Evolutionary conservation across 1,140 invertebrate genomes (phyloP), one percentile per base, ranked within the genome.

Genomic region (Orius laevigatus): DNA sequence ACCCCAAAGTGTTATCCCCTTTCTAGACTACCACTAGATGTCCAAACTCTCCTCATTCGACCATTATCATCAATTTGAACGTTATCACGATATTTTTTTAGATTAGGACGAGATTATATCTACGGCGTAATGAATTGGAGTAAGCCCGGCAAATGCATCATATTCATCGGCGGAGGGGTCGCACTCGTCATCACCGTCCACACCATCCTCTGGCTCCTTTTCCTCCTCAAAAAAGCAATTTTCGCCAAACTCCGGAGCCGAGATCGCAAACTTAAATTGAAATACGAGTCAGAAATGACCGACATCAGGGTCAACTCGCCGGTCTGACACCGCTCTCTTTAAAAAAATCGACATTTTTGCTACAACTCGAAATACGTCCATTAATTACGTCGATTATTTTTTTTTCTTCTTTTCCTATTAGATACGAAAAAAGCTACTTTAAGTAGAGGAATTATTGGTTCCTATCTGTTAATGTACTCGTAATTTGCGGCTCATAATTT

Each of bases 111-210:
- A n/a, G 43, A 31, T 19, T 31, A n/a, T 19, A 19, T 45, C n/a
- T 45, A 45, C 43, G 43, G 32, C 5, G 43, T 31, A 6, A 45
- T 45, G 43, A 31, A 45, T 31, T 45, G 43, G 43, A 25, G 43
- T n/a, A 45, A 20, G 18, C 43, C 43, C 6, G 15, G n/a, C 2
- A 45, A 10, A 6, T 45, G 43, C 39, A 12, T 44, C 19, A 31
- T 40, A 15, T 15, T 51, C 50, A 18, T 48, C 9, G 15, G 40
- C 33, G 19, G 46, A 38, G 20, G 46, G 34, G n/a, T 48, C 46
- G n/a, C 35, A 35, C 8, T 48, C 20, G 10, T 49, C 46, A 45
- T 31, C 10, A 11, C 41, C 46, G 12, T 49, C 15, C 9, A 48
- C 47, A 31, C 16, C 16, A 12, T 20, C 38, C 40, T 32, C 41